Conservation (phyloP, 1,140 invertebrate genomes). For the Tetranychus urticae region DNA sequence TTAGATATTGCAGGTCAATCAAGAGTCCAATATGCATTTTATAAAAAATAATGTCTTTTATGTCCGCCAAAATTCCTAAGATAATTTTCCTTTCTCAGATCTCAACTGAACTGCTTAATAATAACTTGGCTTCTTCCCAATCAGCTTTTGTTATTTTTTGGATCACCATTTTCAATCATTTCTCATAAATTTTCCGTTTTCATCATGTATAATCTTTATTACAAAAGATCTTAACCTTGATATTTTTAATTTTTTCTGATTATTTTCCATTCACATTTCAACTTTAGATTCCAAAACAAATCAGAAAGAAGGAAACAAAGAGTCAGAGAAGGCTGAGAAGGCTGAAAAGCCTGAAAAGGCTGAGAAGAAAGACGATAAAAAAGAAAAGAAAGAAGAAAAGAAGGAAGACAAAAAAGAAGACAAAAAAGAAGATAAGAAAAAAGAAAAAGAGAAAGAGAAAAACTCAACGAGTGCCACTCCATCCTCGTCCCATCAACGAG, state of each 20-base stretch:
- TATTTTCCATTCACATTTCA: no score
- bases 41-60: no score
- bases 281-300: not conserved
- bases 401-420: not conserved
- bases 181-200: slow-evolving; percentile 16
- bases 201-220: not conserved
- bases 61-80: no score
- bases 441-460: not conserved
- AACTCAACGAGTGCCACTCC: not conserved
- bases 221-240: not conserved
- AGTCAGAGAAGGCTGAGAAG: not conserved
- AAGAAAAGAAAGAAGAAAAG: not conserved
- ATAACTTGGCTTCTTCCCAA: no score
- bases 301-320: not conserved
- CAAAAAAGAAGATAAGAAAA: not conserved
- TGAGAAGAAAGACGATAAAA: not conserved
- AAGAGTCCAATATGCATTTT: no score
- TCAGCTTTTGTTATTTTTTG: no score
- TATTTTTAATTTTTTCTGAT: no score
- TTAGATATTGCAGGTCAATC: no score
- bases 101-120: no score
- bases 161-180: no score
- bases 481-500: not conserved
- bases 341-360: not conserved
- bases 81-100: no score